A percentile compares a stretch with the other conserved stretches of the same genome.
Conservation (phyloP, 2,888 invertebrate species). For the Cheilosia grossa region DNA sequence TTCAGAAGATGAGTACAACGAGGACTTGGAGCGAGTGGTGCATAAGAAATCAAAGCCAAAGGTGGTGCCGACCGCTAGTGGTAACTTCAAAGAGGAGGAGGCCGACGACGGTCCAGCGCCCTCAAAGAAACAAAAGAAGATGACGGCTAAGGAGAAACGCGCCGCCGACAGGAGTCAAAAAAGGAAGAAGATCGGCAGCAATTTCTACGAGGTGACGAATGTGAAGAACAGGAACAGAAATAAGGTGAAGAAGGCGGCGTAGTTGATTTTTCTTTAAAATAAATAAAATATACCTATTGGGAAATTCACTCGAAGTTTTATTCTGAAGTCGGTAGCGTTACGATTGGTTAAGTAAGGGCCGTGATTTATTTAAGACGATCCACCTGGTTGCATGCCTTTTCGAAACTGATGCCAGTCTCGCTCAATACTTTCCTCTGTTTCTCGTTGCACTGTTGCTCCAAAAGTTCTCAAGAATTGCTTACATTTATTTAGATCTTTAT, state of each 20-base stretch:
- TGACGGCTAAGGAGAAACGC: slow-evolving; percentile 91
- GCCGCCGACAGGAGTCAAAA: slow-evolving; percentile 89
- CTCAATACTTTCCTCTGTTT: too few relatives aligned
- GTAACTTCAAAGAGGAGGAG: slow-evolving; percentile 84
- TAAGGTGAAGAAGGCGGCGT: slow-evolving; percentile 84
- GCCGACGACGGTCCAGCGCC: slow-evolving; percentile 76
- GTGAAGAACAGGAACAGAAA: slow-evolving; percentile 93
- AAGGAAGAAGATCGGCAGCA: slow-evolving; percentile 92
- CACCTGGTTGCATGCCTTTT: too few relatives aligned
- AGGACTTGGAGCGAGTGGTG: slow-evolving; percentile 82
- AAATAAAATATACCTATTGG: slow-evolving; percentile 16
- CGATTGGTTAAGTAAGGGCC: too few relatives aligned
- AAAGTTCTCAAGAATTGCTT: too few relatives aligned
- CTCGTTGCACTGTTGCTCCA: too few relatives aligned
- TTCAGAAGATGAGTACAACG: slow-evolving; percentile 86
- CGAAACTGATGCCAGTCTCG: too few relatives aligned
- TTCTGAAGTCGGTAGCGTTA: background rate
- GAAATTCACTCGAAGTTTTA: background rate
- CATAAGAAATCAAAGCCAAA: slow-evolving; percentile 82
- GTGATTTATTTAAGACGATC: too few relatives aligned
- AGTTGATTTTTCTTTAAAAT: slow-evolving; percentile 1
- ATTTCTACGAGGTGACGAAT: slow-evolving; percentile 94
- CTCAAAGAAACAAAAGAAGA: slow-evolving; percentile 83
- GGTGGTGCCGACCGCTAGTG: slow-evolving; percentile 84
- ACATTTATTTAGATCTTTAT: too few relatives aligned